A percentile compares a stretch with the other conserved stretches of the same genome.
These are phyloP conservation scores for Parasteatoda lunata DNA, from an alignment of 2,888 invertebrate species.

Conservation along the genomic window DNA sequence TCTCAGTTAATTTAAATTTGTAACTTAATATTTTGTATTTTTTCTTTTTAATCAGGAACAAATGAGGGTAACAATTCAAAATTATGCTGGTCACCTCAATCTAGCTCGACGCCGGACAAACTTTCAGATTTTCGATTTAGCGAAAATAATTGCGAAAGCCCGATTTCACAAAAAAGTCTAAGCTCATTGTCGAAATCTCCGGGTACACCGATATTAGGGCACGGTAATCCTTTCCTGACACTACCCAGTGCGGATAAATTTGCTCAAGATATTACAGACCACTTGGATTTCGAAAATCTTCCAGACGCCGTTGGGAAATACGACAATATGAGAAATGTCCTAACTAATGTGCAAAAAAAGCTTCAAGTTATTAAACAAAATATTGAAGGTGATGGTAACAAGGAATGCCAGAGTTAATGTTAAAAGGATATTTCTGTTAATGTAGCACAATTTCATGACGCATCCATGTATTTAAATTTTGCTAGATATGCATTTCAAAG, in stretches of 20 bases:
- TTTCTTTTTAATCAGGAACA: constrained; percentile 28
- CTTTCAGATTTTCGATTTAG: constrained; percentile 5
- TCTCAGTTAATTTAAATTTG: neutral
- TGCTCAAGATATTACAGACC: constrained; percentile 87
- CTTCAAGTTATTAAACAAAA: constrained; percentile 23
- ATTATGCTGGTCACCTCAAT: constrained; percentile 7
- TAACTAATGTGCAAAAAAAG: constrained; percentile 72
- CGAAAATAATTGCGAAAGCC: constrained; percentile 14
- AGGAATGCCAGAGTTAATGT: no score
- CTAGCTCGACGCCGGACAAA: constrained; percentile 26
- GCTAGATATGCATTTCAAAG: no score
- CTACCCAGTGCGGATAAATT: constrained; percentile 87
- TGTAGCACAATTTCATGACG: no score
- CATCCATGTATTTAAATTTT: no score
- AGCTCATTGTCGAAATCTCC: constrained; percentile 56
- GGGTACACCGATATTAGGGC: constrained; percentile 60
- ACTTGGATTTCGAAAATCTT: constrained; percentile 92
- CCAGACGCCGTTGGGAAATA: constrained; percentile 92
- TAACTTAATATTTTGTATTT: constrained; percentile 2
- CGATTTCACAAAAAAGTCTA: constrained; percentile 9
- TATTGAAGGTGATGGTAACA: no score
- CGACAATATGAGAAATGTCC: constrained; percentile 84
- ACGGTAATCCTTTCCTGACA: constrained; percentile 69
- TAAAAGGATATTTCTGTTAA: no score
- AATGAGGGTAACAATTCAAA: constrained; percentile 24